phyloP scores from a whole-genome alignment of 2,113 vertebrate species.

The Peromyscus maniculatus region DNA sequence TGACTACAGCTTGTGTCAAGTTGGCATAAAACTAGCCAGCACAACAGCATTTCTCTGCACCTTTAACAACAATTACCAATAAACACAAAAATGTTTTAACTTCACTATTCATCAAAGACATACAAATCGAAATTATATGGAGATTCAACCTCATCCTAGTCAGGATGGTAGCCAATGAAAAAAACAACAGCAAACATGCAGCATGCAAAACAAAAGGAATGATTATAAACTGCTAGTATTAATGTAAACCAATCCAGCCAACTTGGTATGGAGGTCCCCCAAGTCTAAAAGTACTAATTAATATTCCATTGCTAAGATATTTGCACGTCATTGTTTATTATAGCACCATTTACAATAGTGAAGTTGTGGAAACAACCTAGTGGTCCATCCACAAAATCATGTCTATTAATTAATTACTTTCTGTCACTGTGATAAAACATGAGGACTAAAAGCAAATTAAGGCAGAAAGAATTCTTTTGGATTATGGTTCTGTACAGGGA shows the following conservation, averaged over 20 bases:
- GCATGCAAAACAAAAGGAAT: not conserved
- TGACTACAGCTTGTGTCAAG: not conserved
- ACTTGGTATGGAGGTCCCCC: not conserved
- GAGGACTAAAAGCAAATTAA: not conserved
- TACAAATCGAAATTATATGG: not conserved
- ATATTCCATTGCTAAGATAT: not conserved
- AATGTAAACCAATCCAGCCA: not conserved
- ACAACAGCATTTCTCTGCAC: not conserved
- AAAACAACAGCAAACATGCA: not conserved
- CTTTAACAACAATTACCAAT: not conserved
- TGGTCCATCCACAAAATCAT: not conserved
- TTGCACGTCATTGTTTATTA: not conserved
- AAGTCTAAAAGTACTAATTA: not conserved
- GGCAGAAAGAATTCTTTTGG: not conserved
- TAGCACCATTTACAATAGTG: not conserved
- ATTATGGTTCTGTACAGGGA: not conserved
- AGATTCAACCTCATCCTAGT: not conserved
- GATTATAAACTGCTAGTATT: not conserved
- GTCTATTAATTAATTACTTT: not conserved
- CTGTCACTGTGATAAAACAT: not conserved
- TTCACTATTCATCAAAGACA: not conserved
- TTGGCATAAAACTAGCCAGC: not conserved
- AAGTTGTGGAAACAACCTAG: not conserved
- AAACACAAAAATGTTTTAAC: not conserved
- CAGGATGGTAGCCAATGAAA: not conserved